Conservation (phyloP, 2,888 invertebrate species). For the Eupithecia subumbrata region DNA sequence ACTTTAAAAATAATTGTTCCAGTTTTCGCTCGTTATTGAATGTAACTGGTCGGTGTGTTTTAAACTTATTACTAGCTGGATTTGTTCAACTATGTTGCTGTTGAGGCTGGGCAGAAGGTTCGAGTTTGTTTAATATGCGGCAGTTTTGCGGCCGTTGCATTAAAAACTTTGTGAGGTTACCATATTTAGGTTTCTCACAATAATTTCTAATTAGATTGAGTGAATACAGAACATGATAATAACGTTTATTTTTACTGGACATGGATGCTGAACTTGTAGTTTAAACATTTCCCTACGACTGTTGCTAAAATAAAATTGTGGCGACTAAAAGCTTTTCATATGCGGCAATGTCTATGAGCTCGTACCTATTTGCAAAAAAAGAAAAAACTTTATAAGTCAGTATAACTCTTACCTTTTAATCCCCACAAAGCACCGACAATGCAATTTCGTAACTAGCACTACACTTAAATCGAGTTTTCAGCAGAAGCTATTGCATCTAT, state of each 20-base stretch:
- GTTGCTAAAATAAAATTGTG: background rate
- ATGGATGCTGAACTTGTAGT: background rate
- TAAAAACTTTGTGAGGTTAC: background rate
- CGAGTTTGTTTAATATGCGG: background rate
- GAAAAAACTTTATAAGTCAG: background rate
- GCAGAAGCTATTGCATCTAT: slow-evolving; percentile 28
- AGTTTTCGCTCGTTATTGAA: slow-evolving; percentile 30
- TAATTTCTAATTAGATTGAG: background rate
- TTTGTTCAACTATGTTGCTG: slow-evolving; percentile 21
- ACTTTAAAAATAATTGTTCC: slow-evolving; percentile 16
- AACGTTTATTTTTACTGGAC: background rate
- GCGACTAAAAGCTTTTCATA: background rate
- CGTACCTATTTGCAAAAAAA: background rate
- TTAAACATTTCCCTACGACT: background rate
- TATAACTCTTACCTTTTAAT: slow-evolving; percentile 16
- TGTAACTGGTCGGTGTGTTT: slow-evolving; percentile 30
- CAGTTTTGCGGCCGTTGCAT: background rate
- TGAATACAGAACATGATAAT: background rate
- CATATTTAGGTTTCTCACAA: background rate
- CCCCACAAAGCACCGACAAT: slow-evolving; percentile 21
- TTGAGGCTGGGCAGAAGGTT: background rate
- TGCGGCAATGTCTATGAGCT: background rate
- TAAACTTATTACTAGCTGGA: slow-evolving; percentile 20
- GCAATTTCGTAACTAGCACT: slow-evolving; percentile 22
- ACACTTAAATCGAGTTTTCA: slow-evolving; percentile 21